Conservation (phyloP, 2,888 invertebrate genomes). For the Pheosia tremula region DNA sequence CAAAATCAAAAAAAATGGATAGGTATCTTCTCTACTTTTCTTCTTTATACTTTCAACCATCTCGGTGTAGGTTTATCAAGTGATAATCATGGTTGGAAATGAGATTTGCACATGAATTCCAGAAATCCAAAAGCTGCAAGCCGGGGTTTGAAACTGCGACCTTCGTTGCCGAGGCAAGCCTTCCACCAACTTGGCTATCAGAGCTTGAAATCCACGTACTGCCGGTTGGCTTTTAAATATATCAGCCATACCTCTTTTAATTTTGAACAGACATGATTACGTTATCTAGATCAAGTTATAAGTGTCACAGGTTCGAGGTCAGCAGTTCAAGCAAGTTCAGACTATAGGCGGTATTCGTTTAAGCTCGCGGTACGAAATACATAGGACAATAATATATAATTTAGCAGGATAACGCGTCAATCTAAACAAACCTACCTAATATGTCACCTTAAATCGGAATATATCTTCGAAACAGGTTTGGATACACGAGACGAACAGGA, state of each 20-base stretch:
- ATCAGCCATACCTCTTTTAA: not conserved
- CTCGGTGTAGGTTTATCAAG: too few species aligned
- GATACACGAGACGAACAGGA: not conserved
- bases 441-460: not conserved
- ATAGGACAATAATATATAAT: too few species aligned
- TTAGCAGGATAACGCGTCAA: not conserved
- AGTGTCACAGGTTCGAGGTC: constrained; percentile 2
- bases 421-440: not conserved
- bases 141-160: too few species aligned
- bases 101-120: too few species aligned
- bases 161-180: too few species aligned
- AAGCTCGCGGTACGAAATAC: too few species aligned
- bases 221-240: not conserved
- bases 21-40: too few species aligned
- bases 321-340: not conserved
- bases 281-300: not conserved
- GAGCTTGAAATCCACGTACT: not conserved
- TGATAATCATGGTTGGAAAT: too few species aligned
- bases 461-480: not conserved
- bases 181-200: not conserved
- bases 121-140: too few species aligned
- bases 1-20: too few species aligned
- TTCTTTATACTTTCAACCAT: too few species aligned
- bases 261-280: not conserved
- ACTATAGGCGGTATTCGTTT: not conserved